Base-by-base conservation (phyloP, 2,113 vertebrate genomes). In the Chaenogobius annularis region DNA sequence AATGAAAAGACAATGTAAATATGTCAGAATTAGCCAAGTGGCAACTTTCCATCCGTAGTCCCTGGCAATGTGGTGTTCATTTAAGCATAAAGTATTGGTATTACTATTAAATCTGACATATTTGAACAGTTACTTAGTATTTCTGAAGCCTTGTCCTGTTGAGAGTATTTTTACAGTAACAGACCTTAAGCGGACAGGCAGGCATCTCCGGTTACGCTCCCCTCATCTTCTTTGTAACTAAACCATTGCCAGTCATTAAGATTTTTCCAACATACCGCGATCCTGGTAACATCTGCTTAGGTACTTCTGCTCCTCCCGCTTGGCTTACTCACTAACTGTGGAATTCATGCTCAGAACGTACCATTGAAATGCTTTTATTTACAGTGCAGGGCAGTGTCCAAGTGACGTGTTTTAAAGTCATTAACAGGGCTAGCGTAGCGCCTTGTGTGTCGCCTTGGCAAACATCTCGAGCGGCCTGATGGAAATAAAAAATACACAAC, bases 281-380 rank as follows among this genome's bases (percentile, higher is more conserved):
- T 73, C 63, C 77, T 70, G 75, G 86, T 80, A 81, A 92, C 93
- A 93, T 93, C 90, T 94, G 93, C 82, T 92, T 86, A 88, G 85
- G 68, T 85, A 89, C 82, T 92, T 87, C 15, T 78, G 86, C 80
- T 82, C 75, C 82, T 72, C 84, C 80, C 79, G 77, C 83, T 84
- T 79, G 9, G 72, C 85, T 89, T 88, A 86, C 87, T 88, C 83
- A 85, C 77, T 84, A 75, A 88, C 87, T 86, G 80, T 89, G 90
- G 91, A 92, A 92, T 93, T 90, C 86, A 73, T 88, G 48, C 72
- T 78, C 58, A 61, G 75, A 85, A 84, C 44, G 78, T 81, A 58
- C 85, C 83, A 90, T 90, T 87, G 70, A 87, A 90, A 90, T 87
- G 85, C 90, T 90, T 89, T 89, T 91, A 90, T 92, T 92, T 89